A percentile compares a stretch with the other conserved stretches of the same genome.
Evolutionary conservation across 1,140 invertebrate genomes (phyloP).

Genomic region (Pogonomyrmex californicus): DNA sequence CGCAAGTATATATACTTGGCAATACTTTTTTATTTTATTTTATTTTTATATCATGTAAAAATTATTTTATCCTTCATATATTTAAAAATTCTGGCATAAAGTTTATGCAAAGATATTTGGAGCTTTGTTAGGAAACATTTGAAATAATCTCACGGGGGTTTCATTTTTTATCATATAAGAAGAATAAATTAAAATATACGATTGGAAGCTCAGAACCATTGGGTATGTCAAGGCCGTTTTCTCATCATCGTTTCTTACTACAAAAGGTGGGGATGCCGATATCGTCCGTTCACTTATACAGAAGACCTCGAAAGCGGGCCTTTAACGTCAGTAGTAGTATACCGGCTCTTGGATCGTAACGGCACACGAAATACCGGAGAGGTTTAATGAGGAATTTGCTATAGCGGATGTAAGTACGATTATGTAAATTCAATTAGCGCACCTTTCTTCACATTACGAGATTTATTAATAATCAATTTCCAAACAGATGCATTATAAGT

Average conservation of each 20-base stretch:
- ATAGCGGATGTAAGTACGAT: conserved; percentile 64
- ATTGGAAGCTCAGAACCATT: no score
- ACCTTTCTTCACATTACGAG: not conserved
- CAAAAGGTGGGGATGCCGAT: conserved; percentile 29
- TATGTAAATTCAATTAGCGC: not conserved
- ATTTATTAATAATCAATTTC: not conserved
- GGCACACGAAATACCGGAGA: conserved; percentile 17
- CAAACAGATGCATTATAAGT: not conserved
- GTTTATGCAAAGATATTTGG: not conserved
- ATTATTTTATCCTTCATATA: not conserved
- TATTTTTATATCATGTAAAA: not conserved
- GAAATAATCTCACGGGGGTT: not conserved
- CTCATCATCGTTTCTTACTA: conserved; percentile 23
- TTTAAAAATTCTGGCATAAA: not conserved
- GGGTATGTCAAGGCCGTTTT: conserved; percentile 60
- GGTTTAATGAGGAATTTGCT: conserved; percentile 44
- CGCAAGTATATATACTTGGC: not conserved
- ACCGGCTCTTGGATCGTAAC: conserved; percentile 15
- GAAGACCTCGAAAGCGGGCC: not conserved
- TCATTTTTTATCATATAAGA: not conserved
- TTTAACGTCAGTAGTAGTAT: conserved; percentile 66
- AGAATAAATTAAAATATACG: no score
- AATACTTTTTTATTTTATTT: not conserved
- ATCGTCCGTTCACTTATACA: conserved; percentile 41
- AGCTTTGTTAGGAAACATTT: not conserved